Base-by-base conservation (phyloP, 2,797 vertebrate genomes). In the Pseudotriccus pelzelni region DNA sequence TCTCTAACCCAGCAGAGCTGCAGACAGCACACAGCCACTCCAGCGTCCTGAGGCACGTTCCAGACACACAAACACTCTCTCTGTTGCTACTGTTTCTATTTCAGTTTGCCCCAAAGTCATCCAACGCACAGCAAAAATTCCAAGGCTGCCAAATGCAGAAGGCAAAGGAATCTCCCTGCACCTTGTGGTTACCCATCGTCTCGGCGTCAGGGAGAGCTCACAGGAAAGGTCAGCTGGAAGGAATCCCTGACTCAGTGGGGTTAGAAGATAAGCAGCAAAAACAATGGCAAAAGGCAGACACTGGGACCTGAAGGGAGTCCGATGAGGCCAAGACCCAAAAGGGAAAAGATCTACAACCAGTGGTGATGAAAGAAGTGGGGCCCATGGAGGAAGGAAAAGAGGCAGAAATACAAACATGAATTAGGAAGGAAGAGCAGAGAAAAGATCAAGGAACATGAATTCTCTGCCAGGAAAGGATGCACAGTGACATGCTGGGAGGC, bases 31-130 rank as follows among this genome's bases (percentile, higher is more conserved):
- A 41, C 27, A 43, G 39, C 30, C 41, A 34, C 4, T 13, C 49
- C 60, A 50, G 41, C 23, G n/a, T 12, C 1, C 0, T 3, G 9
- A 72, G 39, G 53, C 64, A 64, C 1, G 3, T 8, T 63, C 34
- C 28, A 46, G 28, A n/a, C 1, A 2, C 44, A 19, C 18, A 55
- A 68, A 59, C 66, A 27, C 43, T 15, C n/a, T 4, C n/a, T 46
- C 59, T 43, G 36, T 16, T 11, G 3, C 50, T 59, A 23, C 9
- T 25, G 24, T 30, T 52, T 18, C 30, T 59, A 43, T 39, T 76
- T 67, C 59, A 52, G 58, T 66, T 53, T 76, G 55, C 28, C 36
- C 20, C 49, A 62, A 28, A 58, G 44, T 68, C 49, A 34, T 59
- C 37, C 44, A 36, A 75, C 49, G 12, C 46, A 41, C 63, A 76